Evolutionary conservation across 2,888 invertebrate genomes (phyloP).

Genomic region (Halictus ligatus): DNA sequence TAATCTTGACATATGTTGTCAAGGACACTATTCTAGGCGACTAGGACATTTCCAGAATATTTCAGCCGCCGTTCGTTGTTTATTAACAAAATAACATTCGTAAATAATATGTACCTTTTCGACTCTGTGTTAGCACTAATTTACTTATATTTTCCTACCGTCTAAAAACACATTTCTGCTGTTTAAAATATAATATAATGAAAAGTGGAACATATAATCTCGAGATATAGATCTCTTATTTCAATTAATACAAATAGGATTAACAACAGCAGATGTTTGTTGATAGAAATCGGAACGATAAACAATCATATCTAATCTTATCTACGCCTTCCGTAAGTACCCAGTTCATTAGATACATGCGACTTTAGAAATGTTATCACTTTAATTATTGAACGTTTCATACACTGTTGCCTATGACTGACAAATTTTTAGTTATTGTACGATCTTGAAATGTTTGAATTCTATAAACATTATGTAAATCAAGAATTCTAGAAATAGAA

Average conservation of each 20-base stretch:
- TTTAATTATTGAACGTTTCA: neutral
- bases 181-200: too few relatives aligned
- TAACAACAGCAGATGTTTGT: neutral
- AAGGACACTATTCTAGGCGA: neutral
- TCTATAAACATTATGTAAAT: neutral
- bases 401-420: neutral
- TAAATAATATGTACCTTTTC: neutral
- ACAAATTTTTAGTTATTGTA: neutral
- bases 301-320: constrained; percentile 43
- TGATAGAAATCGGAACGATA: constrained; percentile 42
- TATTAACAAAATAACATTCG: neutral
- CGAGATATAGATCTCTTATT: neutral
- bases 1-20: neutral
- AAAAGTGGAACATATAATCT: neutral
- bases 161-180: too few relatives aligned
- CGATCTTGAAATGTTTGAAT: neutral
- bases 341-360: neutral
- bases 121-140: neutral
- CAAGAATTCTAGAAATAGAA: neutral
- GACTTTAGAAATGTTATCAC: neutral
- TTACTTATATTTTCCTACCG: neutral
- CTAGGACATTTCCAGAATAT: neutral
- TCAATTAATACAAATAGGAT: neutral
- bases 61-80: neutral
- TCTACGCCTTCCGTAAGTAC: constrained; percentile 27